A percentile compares a stretch with the other conserved stretches of the same genome.
These are phyloP conservation scores for Falco peregrinus DNA, from an alignment of 2,797 vertebrate genomes.

Conservation along the genomic window DNA sequence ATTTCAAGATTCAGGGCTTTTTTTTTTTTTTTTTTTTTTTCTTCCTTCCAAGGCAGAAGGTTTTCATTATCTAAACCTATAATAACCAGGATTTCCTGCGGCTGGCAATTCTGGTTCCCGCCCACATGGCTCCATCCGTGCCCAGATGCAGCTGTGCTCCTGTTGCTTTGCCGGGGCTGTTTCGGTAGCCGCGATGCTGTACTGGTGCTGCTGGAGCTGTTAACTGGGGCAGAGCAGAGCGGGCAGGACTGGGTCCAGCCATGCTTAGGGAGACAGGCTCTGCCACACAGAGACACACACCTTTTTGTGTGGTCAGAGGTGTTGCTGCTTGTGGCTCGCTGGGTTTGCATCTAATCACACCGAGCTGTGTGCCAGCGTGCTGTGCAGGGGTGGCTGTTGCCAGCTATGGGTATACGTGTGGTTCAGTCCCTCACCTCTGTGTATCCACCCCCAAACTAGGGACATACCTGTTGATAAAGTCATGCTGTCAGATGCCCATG, in stretches of 20 bases:
- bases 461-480: background rate
- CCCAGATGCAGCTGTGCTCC: background rate
- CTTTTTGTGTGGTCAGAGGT: background rate
- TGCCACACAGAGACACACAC: background rate
- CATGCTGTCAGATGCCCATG: accelerated
- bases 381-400: background rate
- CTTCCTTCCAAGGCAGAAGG: background rate
- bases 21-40: background rate
- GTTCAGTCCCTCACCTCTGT: background rate
- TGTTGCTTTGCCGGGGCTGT: background rate
- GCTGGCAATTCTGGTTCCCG: background rate
- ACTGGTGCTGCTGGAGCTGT: background rate
- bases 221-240: background rate
- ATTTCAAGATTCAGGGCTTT: background rate
- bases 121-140: background rate
- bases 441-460: background rate
- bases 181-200: accelerated
- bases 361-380: accelerated
- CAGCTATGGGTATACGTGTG: accelerated
- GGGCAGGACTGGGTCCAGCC: background rate
- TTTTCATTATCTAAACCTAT: background rate
- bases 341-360: accelerated
- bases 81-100: conserved; percentile 8
- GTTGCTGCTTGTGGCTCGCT: accelerated
- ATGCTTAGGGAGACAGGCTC: background rate